Percentiles rank a stretch among this genome's conserved stretches.
phyloP scores from a whole-genome alignment of 2,113 vertebrate genomes.

The Mesitornis unicolor region DNA sequence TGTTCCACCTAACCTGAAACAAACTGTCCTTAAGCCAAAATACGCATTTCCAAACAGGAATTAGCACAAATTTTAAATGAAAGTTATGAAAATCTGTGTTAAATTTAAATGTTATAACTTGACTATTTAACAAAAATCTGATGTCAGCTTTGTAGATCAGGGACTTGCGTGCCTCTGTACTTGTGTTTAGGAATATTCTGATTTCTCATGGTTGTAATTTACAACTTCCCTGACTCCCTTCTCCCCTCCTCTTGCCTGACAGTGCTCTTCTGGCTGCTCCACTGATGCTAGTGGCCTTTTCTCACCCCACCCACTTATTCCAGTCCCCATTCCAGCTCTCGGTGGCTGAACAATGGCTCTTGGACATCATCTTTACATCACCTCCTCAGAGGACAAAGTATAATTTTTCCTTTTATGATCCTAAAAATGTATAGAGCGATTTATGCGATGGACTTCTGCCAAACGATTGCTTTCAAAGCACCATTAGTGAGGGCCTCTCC shows the following conservation, averaged over 20 bases:
- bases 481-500: background rate
- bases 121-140: background rate
- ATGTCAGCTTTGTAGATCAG: background rate
- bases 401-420: background rate
- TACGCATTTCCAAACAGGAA: background rate
- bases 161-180: background rate
- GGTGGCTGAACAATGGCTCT: background rate
- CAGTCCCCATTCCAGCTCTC: background rate
- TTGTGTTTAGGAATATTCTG: background rate
- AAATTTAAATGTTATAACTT: background rate
- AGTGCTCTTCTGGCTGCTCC: background rate
- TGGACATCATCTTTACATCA: background rate
- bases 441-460: background rate
- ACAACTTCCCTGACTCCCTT: background rate
- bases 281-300: background rate
- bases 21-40: background rate
- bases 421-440: background rate
- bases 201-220: background rate
- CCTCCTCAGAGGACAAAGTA: background rate
- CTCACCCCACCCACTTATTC: background rate
- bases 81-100: background rate
- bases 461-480: conserved; percentile 12
- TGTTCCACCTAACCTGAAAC: background rate
- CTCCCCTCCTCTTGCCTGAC: background rate
- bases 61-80: background rate